Conservation (phyloP, 2,113 vertebrate species). For the Hystrix brachyura region DNA sequence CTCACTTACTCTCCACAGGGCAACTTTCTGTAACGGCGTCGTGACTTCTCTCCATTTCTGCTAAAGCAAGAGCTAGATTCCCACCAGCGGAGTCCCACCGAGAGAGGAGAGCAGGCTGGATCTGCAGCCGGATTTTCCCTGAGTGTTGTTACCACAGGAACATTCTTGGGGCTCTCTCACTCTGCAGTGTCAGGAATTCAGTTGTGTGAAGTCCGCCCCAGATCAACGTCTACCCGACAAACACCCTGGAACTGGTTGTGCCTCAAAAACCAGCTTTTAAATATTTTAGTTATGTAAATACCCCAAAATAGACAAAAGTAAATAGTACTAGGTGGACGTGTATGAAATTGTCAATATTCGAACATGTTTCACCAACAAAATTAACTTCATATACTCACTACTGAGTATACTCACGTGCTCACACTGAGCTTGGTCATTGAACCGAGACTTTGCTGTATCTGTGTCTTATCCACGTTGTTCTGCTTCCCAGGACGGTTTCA, state of each 20-base stretch:
- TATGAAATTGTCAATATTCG: neutral
- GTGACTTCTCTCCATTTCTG: neutral
- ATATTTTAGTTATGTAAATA: neutral
- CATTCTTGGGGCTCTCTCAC: neutral
- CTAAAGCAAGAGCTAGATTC: neutral
- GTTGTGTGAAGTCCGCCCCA: neutral
- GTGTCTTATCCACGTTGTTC: neutral
- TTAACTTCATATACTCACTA: neutral
- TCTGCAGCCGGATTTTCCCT: neutral
- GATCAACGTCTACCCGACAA: neutral
- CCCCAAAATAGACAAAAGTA: neutral
- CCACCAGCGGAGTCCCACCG: neutral
- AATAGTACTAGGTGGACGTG: neutral
- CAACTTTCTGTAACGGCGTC: neutral
- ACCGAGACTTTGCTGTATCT: neutral
- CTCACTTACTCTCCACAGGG: neutral
- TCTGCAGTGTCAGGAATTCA: neutral
- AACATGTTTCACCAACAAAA: neutral
- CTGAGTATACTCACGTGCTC: too few species aligned
- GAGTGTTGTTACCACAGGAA: rapidly evolving
- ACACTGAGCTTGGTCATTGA: neutral
- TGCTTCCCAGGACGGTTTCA: neutral
- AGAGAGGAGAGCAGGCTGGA: neutral
- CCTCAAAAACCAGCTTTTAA: neutral
- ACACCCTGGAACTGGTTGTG: neutral